Conservation (phyloP, 2,113 vertebrate genomes). For the Peromyscus polionotus region DNA sequence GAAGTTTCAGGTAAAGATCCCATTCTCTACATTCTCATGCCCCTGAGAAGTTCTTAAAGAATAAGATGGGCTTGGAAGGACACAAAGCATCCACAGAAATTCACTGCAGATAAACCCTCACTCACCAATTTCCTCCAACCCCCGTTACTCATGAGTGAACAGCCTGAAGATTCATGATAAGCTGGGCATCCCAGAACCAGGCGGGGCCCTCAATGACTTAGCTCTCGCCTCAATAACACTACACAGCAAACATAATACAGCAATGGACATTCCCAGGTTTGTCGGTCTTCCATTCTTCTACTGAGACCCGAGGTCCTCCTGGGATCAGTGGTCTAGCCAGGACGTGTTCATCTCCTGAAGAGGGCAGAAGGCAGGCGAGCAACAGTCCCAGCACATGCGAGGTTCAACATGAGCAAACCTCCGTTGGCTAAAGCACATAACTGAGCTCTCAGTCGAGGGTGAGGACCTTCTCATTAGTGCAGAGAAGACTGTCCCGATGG, state of each 20-base stretch:
- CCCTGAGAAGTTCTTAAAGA: background rate
- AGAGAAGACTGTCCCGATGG: conserved; percentile 5
- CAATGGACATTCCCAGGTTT: background rate
- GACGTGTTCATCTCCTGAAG: background rate
- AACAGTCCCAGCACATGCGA: background rate
- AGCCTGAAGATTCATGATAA: background rate
- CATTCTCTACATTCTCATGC: background rate
- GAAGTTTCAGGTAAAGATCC: background rate
- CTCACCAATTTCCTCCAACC: background rate
- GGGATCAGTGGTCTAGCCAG: background rate
- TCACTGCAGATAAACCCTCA: conserved; percentile 20
- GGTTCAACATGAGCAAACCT: background rate
- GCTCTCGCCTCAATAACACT: background rate
- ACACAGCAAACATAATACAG: background rate
- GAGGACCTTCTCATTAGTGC: background rate
- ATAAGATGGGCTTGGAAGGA: background rate
- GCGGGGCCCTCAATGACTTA: background rate
- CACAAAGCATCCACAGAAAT: background rate
- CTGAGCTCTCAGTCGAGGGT: background rate
- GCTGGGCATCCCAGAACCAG: background rate
- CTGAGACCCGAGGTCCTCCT: background rate
- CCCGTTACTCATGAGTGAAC: background rate
- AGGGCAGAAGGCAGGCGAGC: background rate
- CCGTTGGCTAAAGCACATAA: background rate
- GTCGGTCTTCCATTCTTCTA: conserved; percentile 17